Evolutionary conservation across 2,888 invertebrate genomes (phyloP).

Genomic region (Acrocera orbiculus): DNA sequence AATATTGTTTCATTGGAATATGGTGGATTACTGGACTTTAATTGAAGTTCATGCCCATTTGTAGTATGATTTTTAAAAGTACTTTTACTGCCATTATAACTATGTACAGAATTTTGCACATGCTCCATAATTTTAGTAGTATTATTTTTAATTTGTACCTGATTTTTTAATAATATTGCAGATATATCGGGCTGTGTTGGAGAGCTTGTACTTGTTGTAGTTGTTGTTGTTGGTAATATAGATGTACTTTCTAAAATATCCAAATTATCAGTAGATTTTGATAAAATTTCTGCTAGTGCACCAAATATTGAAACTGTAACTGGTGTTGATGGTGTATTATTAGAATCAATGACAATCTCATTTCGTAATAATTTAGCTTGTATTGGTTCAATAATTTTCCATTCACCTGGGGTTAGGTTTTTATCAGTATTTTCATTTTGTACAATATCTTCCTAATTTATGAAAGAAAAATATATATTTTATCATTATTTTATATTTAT

Average conservation of each 20-base stretch:
- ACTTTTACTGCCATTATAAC: conserved; percentile 6
- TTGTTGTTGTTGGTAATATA: conserved; percentile 14
- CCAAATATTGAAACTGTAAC: conserved; percentile 41
- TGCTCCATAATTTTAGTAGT: conserved; percentile 8
- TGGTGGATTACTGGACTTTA: too few relatives aligned
- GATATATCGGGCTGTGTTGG: conserved; percentile 15
- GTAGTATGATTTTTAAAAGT: conserved; percentile 2
- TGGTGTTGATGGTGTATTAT: conserved; percentile 38
- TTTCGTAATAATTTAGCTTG: conserved; percentile 16
- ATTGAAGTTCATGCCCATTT: too few relatives aligned
- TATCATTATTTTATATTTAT: too few relatives aligned
- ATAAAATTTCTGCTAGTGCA: conserved; percentile 39
- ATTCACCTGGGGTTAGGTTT: conserved; percentile 3
- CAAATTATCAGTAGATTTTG: conserved; percentile 18
- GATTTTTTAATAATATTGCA: conserved; percentile 12
- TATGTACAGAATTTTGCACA: conserved; percentile 13
- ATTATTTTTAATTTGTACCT: conserved; percentile 14
- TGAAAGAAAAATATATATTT: too few relatives aligned
- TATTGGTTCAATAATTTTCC: conserved; percentile 16
- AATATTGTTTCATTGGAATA: too few relatives aligned
- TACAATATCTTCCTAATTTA: too few relatives aligned
- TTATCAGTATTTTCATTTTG: conserved; percentile 1
- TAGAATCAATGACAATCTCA: conserved; percentile 36
- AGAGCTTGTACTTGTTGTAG: conserved; percentile 13
- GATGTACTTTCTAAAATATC: conserved; percentile 13